Conservation (phyloP, 2,797 vertebrate genomes). For the Acanthiza pusilla region DNA sequence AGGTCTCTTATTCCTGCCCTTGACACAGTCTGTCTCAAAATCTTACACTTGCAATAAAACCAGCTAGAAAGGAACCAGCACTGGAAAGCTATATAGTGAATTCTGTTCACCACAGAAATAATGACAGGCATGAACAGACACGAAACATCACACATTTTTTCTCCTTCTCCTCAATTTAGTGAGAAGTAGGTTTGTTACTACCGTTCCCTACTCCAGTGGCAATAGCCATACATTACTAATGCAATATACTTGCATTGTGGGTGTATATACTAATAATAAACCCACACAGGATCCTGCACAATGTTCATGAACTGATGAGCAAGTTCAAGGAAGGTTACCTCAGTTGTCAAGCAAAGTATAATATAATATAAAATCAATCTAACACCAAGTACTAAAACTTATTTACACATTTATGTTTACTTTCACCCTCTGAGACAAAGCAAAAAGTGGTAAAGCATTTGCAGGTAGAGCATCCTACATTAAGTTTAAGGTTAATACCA, state of each 20-base stretch:
- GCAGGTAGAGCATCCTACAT: background rate
- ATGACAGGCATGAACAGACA: background rate
- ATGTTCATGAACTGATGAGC: background rate
- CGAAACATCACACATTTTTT: background rate
- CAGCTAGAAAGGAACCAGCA: background rate
- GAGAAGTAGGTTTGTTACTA: background rate
- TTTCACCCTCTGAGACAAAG: background rate
- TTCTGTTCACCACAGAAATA: background rate
- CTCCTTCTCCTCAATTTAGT: background rate
- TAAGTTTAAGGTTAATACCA: background rate
- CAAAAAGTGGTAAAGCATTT: background rate
- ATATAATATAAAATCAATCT: background rate
- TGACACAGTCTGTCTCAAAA: background rate
- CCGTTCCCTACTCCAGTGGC: background rate
- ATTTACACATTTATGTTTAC: background rate
- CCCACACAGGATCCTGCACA: background rate
- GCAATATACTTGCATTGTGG: background rate
- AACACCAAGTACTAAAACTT: background rate
- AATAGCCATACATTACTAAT: background rate
- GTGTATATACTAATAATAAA: background rate
- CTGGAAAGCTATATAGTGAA: background rate
- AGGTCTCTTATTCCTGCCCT: background rate
- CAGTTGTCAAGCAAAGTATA: background rate
- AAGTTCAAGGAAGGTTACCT: background rate
- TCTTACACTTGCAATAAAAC: background rate